These are phyloP conservation scores for Oophaga sylvatica DNA, from an alignment of 2,797 vertebrate species.

Conservation along the genomic window DNA sequence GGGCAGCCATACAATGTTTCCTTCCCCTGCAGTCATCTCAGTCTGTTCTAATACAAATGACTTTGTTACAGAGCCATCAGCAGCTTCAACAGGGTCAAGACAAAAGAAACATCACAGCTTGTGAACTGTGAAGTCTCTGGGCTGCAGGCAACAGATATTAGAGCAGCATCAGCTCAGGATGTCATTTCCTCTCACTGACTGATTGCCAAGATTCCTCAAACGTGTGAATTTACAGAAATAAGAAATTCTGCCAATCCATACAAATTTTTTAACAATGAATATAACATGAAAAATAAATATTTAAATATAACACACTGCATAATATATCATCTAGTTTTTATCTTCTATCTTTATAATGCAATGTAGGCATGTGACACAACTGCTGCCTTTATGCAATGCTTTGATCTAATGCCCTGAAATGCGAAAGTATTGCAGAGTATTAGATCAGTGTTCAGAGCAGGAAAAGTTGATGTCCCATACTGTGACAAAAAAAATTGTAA, in stretches of 20 bases:
- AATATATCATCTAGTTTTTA: conserved; percentile 6
- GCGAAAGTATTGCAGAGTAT: no score
- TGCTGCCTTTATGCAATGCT: no score
- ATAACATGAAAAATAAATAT: conserved; percentile 51
- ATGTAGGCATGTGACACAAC: neutral
- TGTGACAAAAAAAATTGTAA: no score
- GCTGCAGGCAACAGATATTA: conserved; percentile 59
- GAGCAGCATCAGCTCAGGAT: conserved; percentile 54
- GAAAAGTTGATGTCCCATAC: no score
- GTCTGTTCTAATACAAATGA: conserved; percentile 60
- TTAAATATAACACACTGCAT: conserved; percentile 30
- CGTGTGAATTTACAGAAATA: conserved; percentile 39
- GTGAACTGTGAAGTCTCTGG: conserved; percentile 59
- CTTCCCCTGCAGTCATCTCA: conserved; percentile 48
- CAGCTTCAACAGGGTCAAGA: conserved; percentile 62
- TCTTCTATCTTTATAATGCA: neutral
- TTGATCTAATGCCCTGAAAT: no score
- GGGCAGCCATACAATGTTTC: conserved; percentile 50
- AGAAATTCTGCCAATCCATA: conserved; percentile 12
- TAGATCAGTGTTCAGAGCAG: no score
- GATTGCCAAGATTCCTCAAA: conserved; percentile 54
- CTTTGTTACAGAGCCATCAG: conserved; percentile 58
- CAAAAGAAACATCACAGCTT: conserved; percentile 62
- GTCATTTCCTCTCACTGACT: conserved; percentile 54
- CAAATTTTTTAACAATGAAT: conserved; percentile 36